These are phyloP conservation scores for Xyliphius kryptos DNA, from an alignment of 2,113 vertebrate species.

Conservation along the genomic window DNA sequence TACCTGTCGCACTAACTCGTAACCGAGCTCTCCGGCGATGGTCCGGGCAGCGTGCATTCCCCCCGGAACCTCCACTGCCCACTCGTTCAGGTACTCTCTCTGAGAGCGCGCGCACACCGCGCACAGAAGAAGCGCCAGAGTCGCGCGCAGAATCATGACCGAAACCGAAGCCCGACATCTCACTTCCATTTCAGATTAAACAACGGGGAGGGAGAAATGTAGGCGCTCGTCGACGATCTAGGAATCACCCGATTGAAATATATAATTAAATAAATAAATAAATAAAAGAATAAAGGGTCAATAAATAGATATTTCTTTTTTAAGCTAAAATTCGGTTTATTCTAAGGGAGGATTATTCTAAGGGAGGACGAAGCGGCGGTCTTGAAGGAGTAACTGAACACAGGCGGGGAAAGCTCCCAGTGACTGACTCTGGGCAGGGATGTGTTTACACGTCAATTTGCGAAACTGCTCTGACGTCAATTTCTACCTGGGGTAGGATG, in stretches of 20 bases:
- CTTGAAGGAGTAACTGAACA: too few species aligned
- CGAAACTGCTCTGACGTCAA: conserved; percentile 86
- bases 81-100: conserved; percentile 91
- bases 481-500: conserved; percentile 71
- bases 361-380: too few species aligned
- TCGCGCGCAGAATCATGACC: conserved; percentile 43
- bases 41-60: conserved; percentile 73
- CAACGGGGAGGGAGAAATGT: conserved; percentile 39
- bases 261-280: too few species aligned
- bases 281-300: too few species aligned
- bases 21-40: conserved; percentile 85
- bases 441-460: conserved; percentile 84
- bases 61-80: conserved; percentile 91
- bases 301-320: too few species aligned
- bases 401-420: conserved; percentile 48
- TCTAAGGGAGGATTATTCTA: too few species aligned
- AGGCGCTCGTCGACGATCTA: conserved; percentile 3
- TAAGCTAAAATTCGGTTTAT: too few species aligned
- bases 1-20: conserved; percentile 91
- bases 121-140: conserved; percentile 54
- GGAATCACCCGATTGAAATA: conserved; percentile 5
- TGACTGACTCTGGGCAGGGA: conserved; percentile 37
- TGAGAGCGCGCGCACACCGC: conserved; percentile 51
- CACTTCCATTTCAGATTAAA: conserved; percentile 70
- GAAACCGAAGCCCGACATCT: conserved; percentile 61